These are phyloP conservation scores for Drosophila obscura DNA, from an alignment of 1,140 invertebrate genomes.

Conservation along the genomic window DNA sequence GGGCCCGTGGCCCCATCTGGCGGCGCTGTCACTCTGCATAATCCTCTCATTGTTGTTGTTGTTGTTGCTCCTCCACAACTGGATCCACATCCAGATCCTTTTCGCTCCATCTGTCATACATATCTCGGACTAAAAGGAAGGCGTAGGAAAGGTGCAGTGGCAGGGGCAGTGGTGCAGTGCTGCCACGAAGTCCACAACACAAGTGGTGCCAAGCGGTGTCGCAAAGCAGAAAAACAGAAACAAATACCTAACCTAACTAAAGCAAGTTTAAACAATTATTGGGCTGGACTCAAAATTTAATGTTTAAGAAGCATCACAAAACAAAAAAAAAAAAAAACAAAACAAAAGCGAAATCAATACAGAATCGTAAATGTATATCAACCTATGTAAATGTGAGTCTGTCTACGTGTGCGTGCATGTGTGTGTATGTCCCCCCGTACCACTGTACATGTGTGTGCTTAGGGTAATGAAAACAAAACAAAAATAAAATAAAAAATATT, in stretches of 20 bases:
- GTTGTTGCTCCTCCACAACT: constrained; percentile 15
- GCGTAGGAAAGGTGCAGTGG: background rate
- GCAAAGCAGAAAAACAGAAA: constrained; percentile 58
- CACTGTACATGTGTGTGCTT: constrained; percentile 41
- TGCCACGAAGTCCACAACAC: background rate
- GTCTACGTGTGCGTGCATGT: constrained; percentile 26
- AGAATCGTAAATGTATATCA: background rate
- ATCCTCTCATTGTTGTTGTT: constrained; percentile 9
- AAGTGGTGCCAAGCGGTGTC: constrained; percentile 45
- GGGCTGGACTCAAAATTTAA: constrained; percentile 83
- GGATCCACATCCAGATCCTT: background rate
- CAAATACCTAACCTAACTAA: constrained; percentile 20
- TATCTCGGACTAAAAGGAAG: constrained; percentile 41
- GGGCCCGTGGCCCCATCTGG: constrained; percentile 43
- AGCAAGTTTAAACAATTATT: constrained; percentile 65
- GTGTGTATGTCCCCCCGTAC: constrained; percentile 31
- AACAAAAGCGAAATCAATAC: too few relatives aligned
- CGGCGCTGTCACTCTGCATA: constrained; percentile 68
- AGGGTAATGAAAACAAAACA: constrained; percentile 25
- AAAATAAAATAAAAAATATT: constrained; percentile 17
- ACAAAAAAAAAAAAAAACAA: constrained; percentile 8
- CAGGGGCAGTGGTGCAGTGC: background rate
- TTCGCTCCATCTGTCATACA: constrained; percentile 12
- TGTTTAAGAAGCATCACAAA: constrained; percentile 73
- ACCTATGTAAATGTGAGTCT: constrained; percentile 41